Evolutionary conservation across 2,113 vertebrate species (phyloP), one percentile per base, ranked within the genome.

Genomic region (Eubucco bourcierii): DNA sequence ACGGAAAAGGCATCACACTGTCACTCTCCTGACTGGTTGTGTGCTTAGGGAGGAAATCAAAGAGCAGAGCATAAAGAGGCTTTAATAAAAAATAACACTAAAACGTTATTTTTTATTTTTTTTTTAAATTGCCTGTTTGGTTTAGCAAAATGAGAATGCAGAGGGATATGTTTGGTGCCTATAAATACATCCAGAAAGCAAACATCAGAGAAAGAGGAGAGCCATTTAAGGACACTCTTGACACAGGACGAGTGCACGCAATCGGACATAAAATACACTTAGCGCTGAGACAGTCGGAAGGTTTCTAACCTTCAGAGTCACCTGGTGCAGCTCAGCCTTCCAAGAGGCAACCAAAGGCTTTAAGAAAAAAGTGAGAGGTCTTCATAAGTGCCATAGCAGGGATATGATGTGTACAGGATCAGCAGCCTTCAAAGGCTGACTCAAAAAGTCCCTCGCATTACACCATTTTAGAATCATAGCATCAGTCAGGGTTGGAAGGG

Each of bases 171-270:
- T 81, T 84, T 90, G 53, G 78, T 79, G 28, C 56, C 86, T 86
- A 47, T 59, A 92, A 91, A 90, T 78, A 86, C 16, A 86, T 83
- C 41, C 33, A 83, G 12, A 90, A 28, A 86, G 65, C 63, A 94
- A 94, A 94, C 72, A 93, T 44, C 60, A 95, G 60, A 83, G 81
- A 84, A 90, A 46, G 25, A 85, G 55, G 88, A 70, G 39, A 91
- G 59, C 20, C 39, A 88, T 73, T 90, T 88, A 85, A 91, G 86
- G 37, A 92, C 65, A 90, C 12, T 12, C 12, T 46, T 71, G 64
- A n/a, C 74, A 68, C 50, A 76, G 55, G 93, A 88, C 10, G 92
- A 80, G 74, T 23, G 14, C 0, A 1, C 33, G 20, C 67, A 83
- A 52, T 24, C 59, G 68, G 59, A 29, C 76, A 87, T 61, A 82